Conservation (phyloP, 2,113 vertebrate genomes). For the Grammomys surdaster region DNA sequence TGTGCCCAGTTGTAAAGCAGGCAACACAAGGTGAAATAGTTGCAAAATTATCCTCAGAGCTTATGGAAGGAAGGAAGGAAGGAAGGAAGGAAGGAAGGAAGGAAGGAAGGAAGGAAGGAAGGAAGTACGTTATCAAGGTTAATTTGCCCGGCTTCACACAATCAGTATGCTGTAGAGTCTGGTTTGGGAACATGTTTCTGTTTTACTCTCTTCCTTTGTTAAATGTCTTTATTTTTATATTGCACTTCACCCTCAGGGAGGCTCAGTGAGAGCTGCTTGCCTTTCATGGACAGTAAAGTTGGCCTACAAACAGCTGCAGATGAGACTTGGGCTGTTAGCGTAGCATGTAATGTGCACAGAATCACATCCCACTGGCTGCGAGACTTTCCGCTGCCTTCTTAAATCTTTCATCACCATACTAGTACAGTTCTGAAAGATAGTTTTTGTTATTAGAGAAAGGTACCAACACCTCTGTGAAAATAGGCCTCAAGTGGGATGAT, state of each 20-base stretch:
- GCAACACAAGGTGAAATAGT: constrained; percentile 29
- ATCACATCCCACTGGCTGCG: neutral
- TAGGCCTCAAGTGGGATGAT: neutral
- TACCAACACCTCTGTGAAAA: neutral
- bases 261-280: neutral
- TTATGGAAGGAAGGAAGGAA: constrained; percentile 29
- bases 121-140: neutral
- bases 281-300: neutral
- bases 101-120: constrained; percentile 44
- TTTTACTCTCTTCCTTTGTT: constrained; percentile 32
- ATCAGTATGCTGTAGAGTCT: neutral
- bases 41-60: constrained; percentile 6
- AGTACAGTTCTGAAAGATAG: neutral
- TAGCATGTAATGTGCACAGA: neutral
- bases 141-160: constrained; percentile 9
- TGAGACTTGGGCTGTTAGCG: neutral
- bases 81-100: constrained; percentile 50
- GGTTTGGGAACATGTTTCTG: neutral
- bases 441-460: neutral
- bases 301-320: neutral
- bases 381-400: neutral
- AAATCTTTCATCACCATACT: neutral
- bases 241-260: neutral
- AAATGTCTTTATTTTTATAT: constrained; percentile 38
- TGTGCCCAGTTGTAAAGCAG: constrained; percentile 52